phyloP scores from a whole-genome alignment of 2,888 invertebrate species.

The Pseudococcus viburni region DNA sequence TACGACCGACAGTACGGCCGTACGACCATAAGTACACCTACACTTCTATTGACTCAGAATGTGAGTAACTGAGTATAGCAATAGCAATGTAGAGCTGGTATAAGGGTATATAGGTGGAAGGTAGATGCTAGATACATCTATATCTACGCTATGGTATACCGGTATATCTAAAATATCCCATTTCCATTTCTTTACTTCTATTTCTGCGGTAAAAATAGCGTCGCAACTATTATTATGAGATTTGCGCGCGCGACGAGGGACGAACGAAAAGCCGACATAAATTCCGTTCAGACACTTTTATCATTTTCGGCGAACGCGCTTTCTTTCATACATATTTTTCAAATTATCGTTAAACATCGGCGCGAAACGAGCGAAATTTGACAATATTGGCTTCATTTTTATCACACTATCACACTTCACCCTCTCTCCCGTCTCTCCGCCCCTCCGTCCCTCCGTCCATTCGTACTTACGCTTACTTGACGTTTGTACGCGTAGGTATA shows the following conservation, averaged over 20 bases:
- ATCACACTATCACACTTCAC: conserved; percentile 31
- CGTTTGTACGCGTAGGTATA: conserved; percentile 8
- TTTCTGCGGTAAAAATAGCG: conserved; percentile 43
- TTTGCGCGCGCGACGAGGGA: conserved; percentile 19
- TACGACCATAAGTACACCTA: too few species aligned
- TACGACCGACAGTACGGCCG: too few species aligned
- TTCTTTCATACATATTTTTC: conserved; percentile 57
- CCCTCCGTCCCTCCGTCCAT: too few species aligned
- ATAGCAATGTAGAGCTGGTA: too few species aligned
- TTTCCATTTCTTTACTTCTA: conserved; percentile 38
- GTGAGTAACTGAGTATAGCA: too few species aligned
- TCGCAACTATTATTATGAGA: conserved; percentile 47
- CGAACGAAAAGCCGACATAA: conserved; percentile 46
- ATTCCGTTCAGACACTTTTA: conserved; percentile 44
- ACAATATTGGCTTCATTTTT: conserved; percentile 55
- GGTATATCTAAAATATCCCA: conserved; percentile 29
- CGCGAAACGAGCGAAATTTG: conserved; percentile 45
- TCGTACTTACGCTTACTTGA: background rate
- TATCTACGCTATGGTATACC: background rate
- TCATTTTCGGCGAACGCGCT: conserved; percentile 45
- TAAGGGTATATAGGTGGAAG: too few species aligned
- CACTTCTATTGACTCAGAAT: too few species aligned
- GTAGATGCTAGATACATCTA: too few species aligned
- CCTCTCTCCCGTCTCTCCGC: too few species aligned
- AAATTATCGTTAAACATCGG: conserved; percentile 55